Evolutionary conservation across 2,113 vertebrate species (phyloP).

Genomic region (Boulengeromyrus knoepffleri): DNA sequence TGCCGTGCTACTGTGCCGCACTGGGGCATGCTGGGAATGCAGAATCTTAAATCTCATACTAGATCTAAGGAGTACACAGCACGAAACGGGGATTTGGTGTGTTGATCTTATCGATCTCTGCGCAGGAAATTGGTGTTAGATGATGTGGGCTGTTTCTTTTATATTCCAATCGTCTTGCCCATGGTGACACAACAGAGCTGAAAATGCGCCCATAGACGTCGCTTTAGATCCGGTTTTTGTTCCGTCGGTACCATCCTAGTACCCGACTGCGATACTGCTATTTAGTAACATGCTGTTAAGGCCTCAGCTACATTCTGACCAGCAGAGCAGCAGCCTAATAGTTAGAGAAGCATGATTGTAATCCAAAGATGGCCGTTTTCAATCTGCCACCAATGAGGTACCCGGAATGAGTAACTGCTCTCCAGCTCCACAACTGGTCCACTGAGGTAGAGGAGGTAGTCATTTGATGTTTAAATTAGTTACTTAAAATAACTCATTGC

Average conservation of each 20-base stretch:
- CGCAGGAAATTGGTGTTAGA: constrained; percentile 28
- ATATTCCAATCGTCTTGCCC: neutral
- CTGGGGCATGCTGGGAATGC: neutral
- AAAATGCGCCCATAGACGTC: neutral
- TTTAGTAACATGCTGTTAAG: neutral
- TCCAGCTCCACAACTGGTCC: neutral
- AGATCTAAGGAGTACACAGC: neutral
- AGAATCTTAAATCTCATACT: neutral
- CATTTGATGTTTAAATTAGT: neutral
- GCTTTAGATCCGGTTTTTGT: neutral
- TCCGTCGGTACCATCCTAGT: neutral
- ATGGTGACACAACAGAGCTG: neutral
- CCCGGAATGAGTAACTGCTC: too few species aligned
- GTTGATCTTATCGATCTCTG: neutral
- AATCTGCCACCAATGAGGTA: too few species aligned
- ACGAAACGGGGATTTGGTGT: neutral
- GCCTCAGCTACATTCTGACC: too few species aligned
- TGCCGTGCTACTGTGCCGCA: neutral
- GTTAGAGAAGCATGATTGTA: too few species aligned
- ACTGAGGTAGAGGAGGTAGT: neutral
- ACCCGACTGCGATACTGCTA: neutral
- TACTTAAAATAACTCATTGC: neutral
- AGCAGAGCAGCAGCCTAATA: too few species aligned
- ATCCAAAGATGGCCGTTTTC: too few species aligned
- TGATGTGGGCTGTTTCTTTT: neutral